Evolutionary conservation across 2,113 vertebrate species (phyloP), one percentile per base, ranked within the genome.

Genomic region (Melanocharis versteri): DNA sequence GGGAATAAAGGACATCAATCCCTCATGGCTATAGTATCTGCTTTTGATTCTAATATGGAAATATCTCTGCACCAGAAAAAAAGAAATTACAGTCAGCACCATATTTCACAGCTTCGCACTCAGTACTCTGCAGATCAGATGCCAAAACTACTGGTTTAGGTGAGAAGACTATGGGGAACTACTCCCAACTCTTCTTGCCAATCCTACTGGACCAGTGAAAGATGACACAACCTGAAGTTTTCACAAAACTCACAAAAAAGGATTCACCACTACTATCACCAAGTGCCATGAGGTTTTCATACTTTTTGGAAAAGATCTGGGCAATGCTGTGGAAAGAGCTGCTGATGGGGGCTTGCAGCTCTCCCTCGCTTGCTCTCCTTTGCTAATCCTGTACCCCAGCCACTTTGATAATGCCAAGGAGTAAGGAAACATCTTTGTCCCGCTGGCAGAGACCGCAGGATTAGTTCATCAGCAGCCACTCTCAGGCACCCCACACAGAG

Each of bases 1-100:
- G 17, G 47, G 21, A 81, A 62, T 56, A 94, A 89, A 62, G 24
- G 47, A 53, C 47, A 82, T n/a, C 51, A 79, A 20, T 27, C 33
- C 15, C 39, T n/a, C 3, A 8, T 18, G 75, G n/a, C 35, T 50
- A 9, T 0, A 66, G 10, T 17, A 8, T 10, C 19, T 3, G 0
- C 16, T 89, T 91, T 58, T 8, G 1, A 17, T 89, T 87, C 83
- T 60, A 75, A 42, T 48, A 51, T 5, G 44, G 42, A 73, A 26
- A 17, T 40, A 37, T 16, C 30, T 60, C 79, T 72, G 53, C 37
- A 90, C 66, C 71, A 77, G 42, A 72, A 77, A 53, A 33, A 79
- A 90, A 65, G 17, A 21, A 45, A 50, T 40, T 50, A 45, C 13
- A 44, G n/a, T 21, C 30, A 58, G 13, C 12, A 12, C 7, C 7